Base-by-base conservation (phyloP, 2,888 invertebrate species). In the Sphinx pinastri region DNA sequence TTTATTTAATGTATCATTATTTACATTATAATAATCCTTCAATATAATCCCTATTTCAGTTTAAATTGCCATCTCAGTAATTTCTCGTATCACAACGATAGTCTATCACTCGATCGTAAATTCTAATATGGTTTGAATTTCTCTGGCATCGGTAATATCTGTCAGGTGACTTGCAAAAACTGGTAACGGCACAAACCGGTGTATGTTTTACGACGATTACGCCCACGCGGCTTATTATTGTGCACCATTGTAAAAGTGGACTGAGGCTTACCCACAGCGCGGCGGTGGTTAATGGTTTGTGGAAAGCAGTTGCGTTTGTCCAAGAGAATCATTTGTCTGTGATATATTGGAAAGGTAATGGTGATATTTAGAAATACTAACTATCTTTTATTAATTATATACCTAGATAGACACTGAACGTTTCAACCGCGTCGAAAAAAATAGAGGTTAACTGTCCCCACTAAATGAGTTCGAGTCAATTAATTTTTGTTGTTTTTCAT, bases 201-300 rank as follows among this genome's bases (percentile, higher is more conserved):
- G 47, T 63, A 19, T 63, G 19, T 63, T 63, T 63, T 63, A 63
- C 63, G 19, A 47, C 63, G 49, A 63, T 63, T 63, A 63, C 63
- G 63, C 63, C 63, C 63, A 63, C 63, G 63, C 47, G 47, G 49
- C 49, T 49, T 63, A 49, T 47, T 63, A 49, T 63, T 47, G 63
- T 49, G 19, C 19, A 38, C 38, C 38, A 49, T 60, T 49, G 47
- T 49, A 63, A 63, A 49, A 63, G 47, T 19, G 49, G 47, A 19
- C 13, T 49, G 55, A 19, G 55, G 55, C 3, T 63, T 63, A 63
- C 63, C 47, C 13, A 13, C 11, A 55, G 16, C 55, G 19, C 19
- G 55, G 19, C 19, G 19, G 10, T 55, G 19, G 10, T 11, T 55
- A 55, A 55, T 55, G 55, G 55, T 55, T 55, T 55, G 55, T 55